Evolutionary conservation across 2,113 vertebrate genomes (phyloP).

Genomic region (Poeciliopsis prolifica): DNA sequence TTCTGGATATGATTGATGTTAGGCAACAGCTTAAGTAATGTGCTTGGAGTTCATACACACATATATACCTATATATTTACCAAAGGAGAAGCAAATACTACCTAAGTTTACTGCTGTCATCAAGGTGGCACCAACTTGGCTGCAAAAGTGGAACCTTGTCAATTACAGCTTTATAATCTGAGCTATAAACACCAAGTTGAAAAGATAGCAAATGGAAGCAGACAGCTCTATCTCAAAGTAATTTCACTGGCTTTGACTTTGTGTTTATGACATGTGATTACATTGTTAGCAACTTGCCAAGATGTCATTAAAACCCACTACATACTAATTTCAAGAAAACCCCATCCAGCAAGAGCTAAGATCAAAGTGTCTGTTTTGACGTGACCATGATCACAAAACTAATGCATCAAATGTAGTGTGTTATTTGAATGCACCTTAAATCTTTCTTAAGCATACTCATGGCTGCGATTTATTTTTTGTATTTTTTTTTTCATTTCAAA

Average conservation of each 20-base stretch:
- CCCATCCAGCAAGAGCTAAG: not conserved
- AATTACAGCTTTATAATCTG: slow-evolving; percentile 43
- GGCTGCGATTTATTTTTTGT: not conserved
- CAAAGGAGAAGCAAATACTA: slow-evolving; percentile 35
- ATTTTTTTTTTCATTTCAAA: not conserved
- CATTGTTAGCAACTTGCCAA: not conserved
- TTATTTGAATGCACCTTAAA: too few species aligned
- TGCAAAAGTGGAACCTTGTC: slow-evolving; percentile 28
- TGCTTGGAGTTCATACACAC: slow-evolving; percentile 43
- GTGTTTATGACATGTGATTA: slow-evolving; percentile 6
- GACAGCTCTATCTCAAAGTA: slow-evolving; percentile 7
- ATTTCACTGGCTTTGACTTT: slow-evolving; percentile 20
- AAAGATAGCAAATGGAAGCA: slow-evolving; percentile 47
- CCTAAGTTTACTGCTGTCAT: slow-evolving; percentile 49
- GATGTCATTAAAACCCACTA: not conserved
- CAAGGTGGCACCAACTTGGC: slow-evolving; percentile 50
- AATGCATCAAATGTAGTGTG: too few species aligned
- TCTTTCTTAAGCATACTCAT: not conserved
- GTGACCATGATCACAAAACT: too few species aligned
- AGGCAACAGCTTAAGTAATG: slow-evolving; percentile 47
- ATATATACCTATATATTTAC: slow-evolving; percentile 1
- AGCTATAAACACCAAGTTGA: slow-evolving; percentile 51
- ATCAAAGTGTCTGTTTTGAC: not conserved
- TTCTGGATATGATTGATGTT: slow-evolving; percentile 27
- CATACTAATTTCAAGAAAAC: not conserved